A percentile compares a stretch with the other conserved stretches of the same genome.
phyloP scores from a whole-genome alignment of 2,113 vertebrate species.

The Sinocyclocheilus anophthalmus region DNA sequence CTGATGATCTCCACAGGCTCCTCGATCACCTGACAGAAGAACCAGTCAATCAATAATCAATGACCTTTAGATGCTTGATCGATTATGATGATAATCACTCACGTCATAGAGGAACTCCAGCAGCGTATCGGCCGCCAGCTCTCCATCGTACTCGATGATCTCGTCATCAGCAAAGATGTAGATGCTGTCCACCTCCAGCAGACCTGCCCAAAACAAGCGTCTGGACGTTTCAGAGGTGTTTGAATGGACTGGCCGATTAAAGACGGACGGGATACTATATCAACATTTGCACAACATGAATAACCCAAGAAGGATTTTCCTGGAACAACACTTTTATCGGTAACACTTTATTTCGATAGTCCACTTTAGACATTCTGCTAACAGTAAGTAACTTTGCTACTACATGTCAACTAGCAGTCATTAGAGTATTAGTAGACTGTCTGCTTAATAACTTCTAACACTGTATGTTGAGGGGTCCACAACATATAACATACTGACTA shows the following conservation, averaged over 20 bases:
- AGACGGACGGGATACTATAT: neutral
- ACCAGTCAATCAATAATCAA: neutral
- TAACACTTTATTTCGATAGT: too few relatives aligned
- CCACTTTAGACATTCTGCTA: too few relatives aligned
- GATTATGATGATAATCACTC: constrained; percentile 57
- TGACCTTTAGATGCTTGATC: neutral
- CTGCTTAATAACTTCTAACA: too few relatives aligned
- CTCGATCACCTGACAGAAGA: constrained; percentile 76
- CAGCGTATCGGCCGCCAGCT: constrained; percentile 85
- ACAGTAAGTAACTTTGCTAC: too few relatives aligned
- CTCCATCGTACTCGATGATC: constrained; percentile 90
- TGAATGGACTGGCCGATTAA: neutral
- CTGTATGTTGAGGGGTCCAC: too few relatives aligned
- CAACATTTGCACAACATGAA: neutral
- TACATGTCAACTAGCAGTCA: too few relatives aligned
- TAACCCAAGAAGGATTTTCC: neutral
- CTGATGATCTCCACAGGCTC: constrained; percentile 88
- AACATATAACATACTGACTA: too few relatives aligned
- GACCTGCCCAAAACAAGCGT: constrained; percentile 68
- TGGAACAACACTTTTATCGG: neutral
- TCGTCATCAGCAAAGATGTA: constrained; percentile 90
- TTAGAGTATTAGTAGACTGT: too few relatives aligned
- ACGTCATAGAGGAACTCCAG: constrained; percentile 92
- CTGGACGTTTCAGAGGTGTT: neutral
- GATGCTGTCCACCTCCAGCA: constrained; percentile 87